Evolutionary conservation across 2,113 vertebrate species (phyloP).

Genomic region (Arenaria interpres): DNA sequence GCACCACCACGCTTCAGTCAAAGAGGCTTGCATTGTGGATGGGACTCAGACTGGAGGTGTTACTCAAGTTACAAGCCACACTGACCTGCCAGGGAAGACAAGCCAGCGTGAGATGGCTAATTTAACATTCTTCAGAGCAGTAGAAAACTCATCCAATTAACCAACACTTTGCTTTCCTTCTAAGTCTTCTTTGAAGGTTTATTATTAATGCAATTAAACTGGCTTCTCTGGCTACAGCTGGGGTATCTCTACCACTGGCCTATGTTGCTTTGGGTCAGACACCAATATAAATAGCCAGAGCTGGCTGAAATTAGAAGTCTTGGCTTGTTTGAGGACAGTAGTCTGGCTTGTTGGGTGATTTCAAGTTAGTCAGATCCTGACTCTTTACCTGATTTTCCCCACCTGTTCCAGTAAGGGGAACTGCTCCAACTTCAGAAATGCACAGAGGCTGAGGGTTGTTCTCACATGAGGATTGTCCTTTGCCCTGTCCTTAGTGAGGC

Average conservation of each 20-base stretch:
- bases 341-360: neutral
- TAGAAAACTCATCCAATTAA: neutral
- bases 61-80: neutral
- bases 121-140: neutral
- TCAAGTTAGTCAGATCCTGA: neutral
- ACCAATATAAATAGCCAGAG: neutral
- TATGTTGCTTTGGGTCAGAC: neutral
- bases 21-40: neutral
- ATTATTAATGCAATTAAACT: neutral
- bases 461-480: neutral
- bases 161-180: neutral
- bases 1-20: neutral
- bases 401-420: neutral
- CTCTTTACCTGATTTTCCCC: neutral
- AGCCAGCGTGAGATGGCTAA: neutral
- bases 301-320: neutral
- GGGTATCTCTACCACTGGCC: neutral
- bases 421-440: neutral
- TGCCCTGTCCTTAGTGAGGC: neutral
- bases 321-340: neutral
- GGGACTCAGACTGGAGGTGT: neutral
- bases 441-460: neutral
- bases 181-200: neutral
- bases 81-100: neutral
- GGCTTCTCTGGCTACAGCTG: neutral